Evolutionary conservation across 2,113 vertebrate species (phyloP).

Genomic region (Cyanistes caeruleus): DNA sequence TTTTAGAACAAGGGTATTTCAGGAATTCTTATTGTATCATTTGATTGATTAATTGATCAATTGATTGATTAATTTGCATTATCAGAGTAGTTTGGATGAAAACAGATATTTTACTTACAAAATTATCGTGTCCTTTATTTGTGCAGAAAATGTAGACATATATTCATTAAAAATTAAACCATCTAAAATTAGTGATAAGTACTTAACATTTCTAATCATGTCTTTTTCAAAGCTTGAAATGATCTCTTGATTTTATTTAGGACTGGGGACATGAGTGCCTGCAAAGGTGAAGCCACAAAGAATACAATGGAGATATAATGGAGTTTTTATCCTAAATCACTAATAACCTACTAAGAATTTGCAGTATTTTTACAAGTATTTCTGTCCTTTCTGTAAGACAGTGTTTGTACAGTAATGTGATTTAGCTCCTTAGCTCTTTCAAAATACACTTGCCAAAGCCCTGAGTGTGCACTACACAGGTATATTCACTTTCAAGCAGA

Average conservation of each 20-base stretch:
- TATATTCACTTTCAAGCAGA: not conserved
- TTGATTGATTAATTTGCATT: not conserved
- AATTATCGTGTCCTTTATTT: slow-evolving; percentile 18
- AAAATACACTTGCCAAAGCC: not conserved
- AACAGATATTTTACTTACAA: not conserved
- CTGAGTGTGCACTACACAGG: not conserved
- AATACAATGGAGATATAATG: not conserved
- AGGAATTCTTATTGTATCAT: slow-evolving; percentile 26
- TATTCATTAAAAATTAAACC: not conserved
- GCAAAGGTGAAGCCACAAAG: not conserved
- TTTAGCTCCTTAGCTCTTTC: not conserved
- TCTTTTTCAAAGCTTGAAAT: slow-evolving; percentile 2
- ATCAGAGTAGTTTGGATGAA: not conserved
- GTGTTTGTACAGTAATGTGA: not conserved
- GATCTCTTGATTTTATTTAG: not conserved
- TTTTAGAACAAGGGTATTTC: not conserved
- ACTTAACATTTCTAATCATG: not conserved
- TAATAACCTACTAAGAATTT: not conserved
- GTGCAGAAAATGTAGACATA: not conserved
- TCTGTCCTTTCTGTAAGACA: not conserved
- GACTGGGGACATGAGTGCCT: not conserved
- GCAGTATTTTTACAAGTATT: not conserved
- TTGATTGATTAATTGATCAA: not conserved
- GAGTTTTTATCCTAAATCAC: not conserved
- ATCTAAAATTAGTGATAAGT: not conserved